Percentiles rank a stretch among this genome's conserved stretches.
Evolutionary conservation across 2,888 invertebrate genomes (phyloP).

Genomic region (Alloplasta piceator): DNA sequence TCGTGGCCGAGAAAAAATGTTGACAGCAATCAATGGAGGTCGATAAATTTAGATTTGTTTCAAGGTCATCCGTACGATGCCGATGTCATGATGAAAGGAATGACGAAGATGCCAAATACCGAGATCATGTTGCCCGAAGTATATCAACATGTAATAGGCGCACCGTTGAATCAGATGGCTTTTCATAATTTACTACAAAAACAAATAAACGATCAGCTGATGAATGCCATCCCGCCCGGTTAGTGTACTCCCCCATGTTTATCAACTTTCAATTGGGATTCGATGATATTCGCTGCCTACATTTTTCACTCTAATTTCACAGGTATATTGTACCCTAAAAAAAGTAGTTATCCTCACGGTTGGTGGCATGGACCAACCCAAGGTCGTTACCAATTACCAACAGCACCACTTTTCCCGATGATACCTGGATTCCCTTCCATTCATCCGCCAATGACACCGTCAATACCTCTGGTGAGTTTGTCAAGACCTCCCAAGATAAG

Average conservation of each 20-base stretch:
- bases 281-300: background rate
- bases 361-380: constrained; percentile 12
- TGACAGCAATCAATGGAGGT: background rate
- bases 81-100: background rate
- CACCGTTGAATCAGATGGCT: constrained; percentile 31
- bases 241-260: background rate
- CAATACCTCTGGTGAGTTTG: constrained; percentile 8
- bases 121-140: constrained; percentile 3
- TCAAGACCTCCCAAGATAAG: background rate
- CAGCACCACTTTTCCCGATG: constrained; percentile 3
- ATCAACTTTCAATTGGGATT: background rate
- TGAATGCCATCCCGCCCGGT: constrained; percentile 27
- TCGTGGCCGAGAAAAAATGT: constrained; percentile 7
- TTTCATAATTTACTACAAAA: constrained; percentile 44
- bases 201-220: constrained; percentile 47
- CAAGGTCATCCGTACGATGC: constrained; percentile 7
- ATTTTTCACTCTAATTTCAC: background rate
- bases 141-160: background rate
- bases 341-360: background rate
- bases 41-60: background rate
- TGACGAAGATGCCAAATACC: background rate
- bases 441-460: background rate
- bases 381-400: constrained; percentile 6
- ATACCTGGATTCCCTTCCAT: constrained; percentile 24
- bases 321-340: constrained; percentile 6